Base-by-base conservation (phyloP, 2,797 vertebrate species). In the Mormyrops attenuatus region DNA sequence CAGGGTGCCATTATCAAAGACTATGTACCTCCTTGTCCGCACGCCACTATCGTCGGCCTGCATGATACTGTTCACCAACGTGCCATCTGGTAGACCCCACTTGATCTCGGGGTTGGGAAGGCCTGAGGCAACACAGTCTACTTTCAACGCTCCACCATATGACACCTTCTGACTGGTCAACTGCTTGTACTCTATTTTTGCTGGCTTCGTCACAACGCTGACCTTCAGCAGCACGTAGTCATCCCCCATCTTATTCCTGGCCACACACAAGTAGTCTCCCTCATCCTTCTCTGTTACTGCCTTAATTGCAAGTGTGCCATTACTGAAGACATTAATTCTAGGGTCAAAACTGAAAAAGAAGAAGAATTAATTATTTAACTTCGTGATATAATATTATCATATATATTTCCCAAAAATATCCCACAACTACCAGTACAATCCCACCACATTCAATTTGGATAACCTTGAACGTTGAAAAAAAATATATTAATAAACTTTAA, bases 51-150 rank as follows among this genome's bases (percentile, higher is more conserved):
- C 93, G 0, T 96, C 96, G 0, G 95, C 94, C 87, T 96, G 96
- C 94, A 97, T 94, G 73, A 96, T 91, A 0, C 95, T 95, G 94
- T 97, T 97, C 57, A 99, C 94, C 96, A 97, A 96, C 63, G 97
- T 97, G 2, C 98, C 98, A 3, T 99, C 98, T 0, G 98, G 98
- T 0, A 99, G 94, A 2, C 96, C 94, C 98, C 98, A 99, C 49
- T 97, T 97, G 92, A 99, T 97, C 89, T 97, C 96, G 0, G 98
- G 98, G 91, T 97, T 93, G 17, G 98, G 98, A 0, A 97, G 93
- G 30, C 98, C 98, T 0, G 97, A 98, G 0, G 98, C 98, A 88
- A 98, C 96, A 20, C 98, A 99, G 93, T 99, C 98, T 13, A 99
- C 97, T 89, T 96, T 97, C 53, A 99, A 93, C 91, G 97, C 95